Conservation (phyloP, 2,888 invertebrate genomes). For the Amiota communis region DNA sequence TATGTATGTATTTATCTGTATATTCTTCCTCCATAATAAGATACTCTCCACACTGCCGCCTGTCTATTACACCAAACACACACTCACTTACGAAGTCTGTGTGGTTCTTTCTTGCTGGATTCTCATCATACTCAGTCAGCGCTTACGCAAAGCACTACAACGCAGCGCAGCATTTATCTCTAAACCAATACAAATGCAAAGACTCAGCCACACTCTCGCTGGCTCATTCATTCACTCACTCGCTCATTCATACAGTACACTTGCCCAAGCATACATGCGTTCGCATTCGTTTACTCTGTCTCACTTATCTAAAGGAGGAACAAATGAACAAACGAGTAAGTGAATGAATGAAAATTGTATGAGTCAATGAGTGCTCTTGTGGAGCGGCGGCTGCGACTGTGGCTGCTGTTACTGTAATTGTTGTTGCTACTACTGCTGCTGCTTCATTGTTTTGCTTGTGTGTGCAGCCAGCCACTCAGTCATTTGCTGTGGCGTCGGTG, state of each 20-base stretch:
- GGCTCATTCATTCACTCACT: not conserved
- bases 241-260: not conserved
- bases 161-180: slow-evolving; percentile 21
- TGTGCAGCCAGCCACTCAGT: not conserved
- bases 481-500: not conserved
- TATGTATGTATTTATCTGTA: no score
- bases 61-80: not conserved
- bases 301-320: not conserved
- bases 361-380: not conserved
- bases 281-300: not conserved
- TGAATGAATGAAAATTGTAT: no score
- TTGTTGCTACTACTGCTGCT: not conserved
- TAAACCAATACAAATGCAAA: slow-evolving; percentile 9
- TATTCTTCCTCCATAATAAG: no score
- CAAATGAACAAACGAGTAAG: no score
- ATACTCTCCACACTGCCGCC: not conserved
- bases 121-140: no score
- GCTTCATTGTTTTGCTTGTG: not conserved
- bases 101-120: no score
- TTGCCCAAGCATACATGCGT: not conserved
- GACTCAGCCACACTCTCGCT: not conserved
- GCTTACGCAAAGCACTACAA: not conserved
- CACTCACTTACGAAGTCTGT: not conserved
- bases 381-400: not conserved
- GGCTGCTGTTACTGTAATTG: not conserved